Conservation (phyloP, 23 tunicate genomes). For the Trididemnum nubilum region DNA sequence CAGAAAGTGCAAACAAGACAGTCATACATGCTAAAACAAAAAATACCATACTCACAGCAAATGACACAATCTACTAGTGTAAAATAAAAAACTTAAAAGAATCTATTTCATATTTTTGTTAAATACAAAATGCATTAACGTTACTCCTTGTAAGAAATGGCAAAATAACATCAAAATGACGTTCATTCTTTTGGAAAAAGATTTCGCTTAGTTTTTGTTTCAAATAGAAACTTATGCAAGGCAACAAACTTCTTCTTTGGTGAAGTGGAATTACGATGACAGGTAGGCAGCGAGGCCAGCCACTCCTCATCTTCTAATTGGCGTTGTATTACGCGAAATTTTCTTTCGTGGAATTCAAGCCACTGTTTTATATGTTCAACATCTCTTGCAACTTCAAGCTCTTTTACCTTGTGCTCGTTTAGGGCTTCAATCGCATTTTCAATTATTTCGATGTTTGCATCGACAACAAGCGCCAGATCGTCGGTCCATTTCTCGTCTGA, state of each 20-base stretch:
- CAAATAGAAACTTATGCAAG: neutral
- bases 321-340: constrained; percentile 19
- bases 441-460: constrained; percentile 26
- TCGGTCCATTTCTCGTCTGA: constrained; percentile 27
- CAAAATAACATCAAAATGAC: too few relatives aligned
- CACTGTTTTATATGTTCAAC: constrained; percentile 27
- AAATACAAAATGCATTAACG: too few relatives aligned
- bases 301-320: neutral
- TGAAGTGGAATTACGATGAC: neutral
- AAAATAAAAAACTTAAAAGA: too few relatives aligned
- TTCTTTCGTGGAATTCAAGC: constrained; percentile 25
- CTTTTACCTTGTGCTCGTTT: constrained; percentile 10
- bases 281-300: neutral
- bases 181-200: neutral
- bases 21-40: too few relatives aligned
- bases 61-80: too few relatives aligned
- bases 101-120: too few relatives aligned
- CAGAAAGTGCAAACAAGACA: too few relatives aligned
- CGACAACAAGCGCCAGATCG: constrained; percentile 6
- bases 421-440: constrained; percentile 16
- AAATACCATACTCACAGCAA: too few relatives aligned
- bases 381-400: neutral
- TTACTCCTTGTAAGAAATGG: too few relatives aligned
- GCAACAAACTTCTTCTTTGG: neutral
- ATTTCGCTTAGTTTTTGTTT: constrained; percentile 14